Percentiles rank a stretch among this genome's conserved stretches.
These are phyloP conservation scores for Drosophila hamatofila DNA, from an alignment of 2,888 invertebrate genomes.

Conservation along the genomic window DNA sequence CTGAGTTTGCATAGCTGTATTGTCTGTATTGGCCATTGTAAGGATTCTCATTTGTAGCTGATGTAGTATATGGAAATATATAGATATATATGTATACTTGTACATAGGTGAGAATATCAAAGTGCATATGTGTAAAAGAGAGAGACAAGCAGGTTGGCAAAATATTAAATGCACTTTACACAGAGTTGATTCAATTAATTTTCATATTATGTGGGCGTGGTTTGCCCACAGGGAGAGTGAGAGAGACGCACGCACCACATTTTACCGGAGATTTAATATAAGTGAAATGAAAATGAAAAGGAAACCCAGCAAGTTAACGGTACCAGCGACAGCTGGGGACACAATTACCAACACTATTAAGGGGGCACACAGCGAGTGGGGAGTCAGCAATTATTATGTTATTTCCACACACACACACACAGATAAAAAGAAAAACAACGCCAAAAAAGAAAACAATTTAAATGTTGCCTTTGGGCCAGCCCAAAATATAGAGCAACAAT, in stretches of 20 bases:
- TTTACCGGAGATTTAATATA: slow-evolving; percentile 21
- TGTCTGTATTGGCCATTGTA: slow-evolving; percentile 13
- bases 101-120: neutral
- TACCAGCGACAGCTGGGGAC: slow-evolving; percentile 41
- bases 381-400: slow-evolving; percentile 44
- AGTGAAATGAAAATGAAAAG: slow-evolving; percentile 54
- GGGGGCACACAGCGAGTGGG: slow-evolving; percentile 2
- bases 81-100: neutral
- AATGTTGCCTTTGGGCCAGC: slow-evolving; percentile 25
- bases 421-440: neutral
- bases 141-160: neutral
- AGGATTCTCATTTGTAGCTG: slow-evolving; percentile 17
- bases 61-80: neutral
- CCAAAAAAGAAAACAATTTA: slow-evolving; percentile 14
- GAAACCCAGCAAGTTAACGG: slow-evolving; percentile 49
- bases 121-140: neutral
- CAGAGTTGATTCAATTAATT: slow-evolving; percentile 35
- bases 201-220: slow-evolving; percentile 20
- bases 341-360: slow-evolving; percentile 39
- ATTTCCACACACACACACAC: slow-evolving; percentile 22
- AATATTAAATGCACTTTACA: slow-evolving; percentile 33
- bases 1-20: slow-evolving; percentile 17
- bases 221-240: neutral
- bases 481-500: slow-evolving; percentile 5
- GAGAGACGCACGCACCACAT: neutral